These are phyloP conservation scores for Discoglossus pictus DNA, from an alignment of 2,797 vertebrate species.

Conservation along the genomic window DNA sequence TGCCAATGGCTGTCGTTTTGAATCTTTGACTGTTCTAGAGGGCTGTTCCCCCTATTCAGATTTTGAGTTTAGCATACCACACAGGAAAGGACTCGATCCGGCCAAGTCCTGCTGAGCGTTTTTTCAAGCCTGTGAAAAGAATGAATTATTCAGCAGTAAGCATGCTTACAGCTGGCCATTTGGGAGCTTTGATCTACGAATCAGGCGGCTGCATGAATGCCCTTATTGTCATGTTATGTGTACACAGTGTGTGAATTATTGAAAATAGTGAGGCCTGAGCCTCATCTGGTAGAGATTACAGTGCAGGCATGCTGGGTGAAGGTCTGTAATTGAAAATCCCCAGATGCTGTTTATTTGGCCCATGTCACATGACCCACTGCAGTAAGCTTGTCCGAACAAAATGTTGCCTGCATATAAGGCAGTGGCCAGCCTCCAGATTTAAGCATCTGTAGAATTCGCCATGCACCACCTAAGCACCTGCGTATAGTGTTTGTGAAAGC, in stretches of 20 bases:
- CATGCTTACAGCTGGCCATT: constrained; percentile 97
- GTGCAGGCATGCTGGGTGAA: constrained; percentile 83
- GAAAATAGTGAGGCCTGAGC: constrained; percentile 88
- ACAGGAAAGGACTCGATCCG: constrained; percentile 77
- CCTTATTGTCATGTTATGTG: constrained; percentile 98
- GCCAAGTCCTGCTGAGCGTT: constrained; percentile 82
- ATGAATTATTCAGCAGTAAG: constrained; percentile 97
- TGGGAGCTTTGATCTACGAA: constrained; percentile 97
- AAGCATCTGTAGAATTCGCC: constrained; percentile 51
- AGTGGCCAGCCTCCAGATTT: constrained; percentile 54
- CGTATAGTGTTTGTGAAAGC: constrained; percentile 72
- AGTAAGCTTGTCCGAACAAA: constrained; percentile 74
- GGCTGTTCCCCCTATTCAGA: constrained; percentile 66
- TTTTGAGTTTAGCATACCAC: constrained; percentile 78
- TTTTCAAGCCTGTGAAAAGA: constrained; percentile 90
- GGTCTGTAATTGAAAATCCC: constrained; percentile 85
- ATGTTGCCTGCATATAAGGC: constrained; percentile 69
- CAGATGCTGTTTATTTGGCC: constrained; percentile 92
- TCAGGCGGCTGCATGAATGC: constrained; percentile 95
- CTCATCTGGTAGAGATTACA: constrained; percentile 95
- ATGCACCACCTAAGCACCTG: constrained; percentile 70
- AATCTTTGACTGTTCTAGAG: constrained; percentile 64
- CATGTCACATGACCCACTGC: constrained; percentile 78
- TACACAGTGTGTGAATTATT: constrained; percentile 97
- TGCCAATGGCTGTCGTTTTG: constrained; percentile 47